A percentile compares a stretch with the other conserved stretches of the same genome.
These are phyloP conservation scores for Epinotia bilunana DNA, from an alignment of 2,888 invertebrate species.

Conservation along the genomic window DNA sequence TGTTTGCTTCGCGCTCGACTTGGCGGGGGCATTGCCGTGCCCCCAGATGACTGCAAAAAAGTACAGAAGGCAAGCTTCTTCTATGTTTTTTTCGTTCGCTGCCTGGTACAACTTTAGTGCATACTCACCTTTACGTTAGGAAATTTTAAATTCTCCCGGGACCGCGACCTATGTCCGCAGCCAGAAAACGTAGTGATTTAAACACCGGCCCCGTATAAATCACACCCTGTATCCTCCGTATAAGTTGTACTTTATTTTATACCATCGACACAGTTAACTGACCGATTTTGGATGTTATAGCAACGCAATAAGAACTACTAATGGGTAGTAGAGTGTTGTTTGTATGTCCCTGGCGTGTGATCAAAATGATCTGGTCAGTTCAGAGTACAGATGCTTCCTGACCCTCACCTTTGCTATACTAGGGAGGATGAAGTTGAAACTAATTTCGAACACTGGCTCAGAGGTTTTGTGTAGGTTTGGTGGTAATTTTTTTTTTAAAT, in stretches of 20 bases:
- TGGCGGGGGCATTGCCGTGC: too few relatives aligned
- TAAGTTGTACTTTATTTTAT: constrained; percentile 19
- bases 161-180: constrained; percentile 19
- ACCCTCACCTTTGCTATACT: background rate
- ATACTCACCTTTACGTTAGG: background rate
- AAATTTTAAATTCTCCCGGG: constrained; percentile 25
- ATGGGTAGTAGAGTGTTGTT: background rate
- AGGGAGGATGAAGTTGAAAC: background rate
- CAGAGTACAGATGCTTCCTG: background rate
- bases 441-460: background rate
- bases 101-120: too few relatives aligned
- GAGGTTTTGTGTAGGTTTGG: background rate
- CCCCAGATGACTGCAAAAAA: too few relatives aligned
- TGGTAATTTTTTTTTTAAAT: too few relatives aligned
- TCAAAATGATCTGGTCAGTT: constrained; percentile 12
- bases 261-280: background rate
- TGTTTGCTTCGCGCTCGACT: too few relatives aligned
- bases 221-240: constrained; percentile 17
- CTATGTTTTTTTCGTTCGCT: too few relatives aligned
- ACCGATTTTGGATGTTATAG: background rate
- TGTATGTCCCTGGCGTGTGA: constrained; percentile 7
- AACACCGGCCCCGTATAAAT: constrained; percentile 24
- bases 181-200: constrained; percentile 20
- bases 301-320: background rate
- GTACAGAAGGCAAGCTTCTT: too few relatives aligned